Base-by-base conservation (phyloP, 2,797 vertebrate species). In the Spea hammondii region DNA sequence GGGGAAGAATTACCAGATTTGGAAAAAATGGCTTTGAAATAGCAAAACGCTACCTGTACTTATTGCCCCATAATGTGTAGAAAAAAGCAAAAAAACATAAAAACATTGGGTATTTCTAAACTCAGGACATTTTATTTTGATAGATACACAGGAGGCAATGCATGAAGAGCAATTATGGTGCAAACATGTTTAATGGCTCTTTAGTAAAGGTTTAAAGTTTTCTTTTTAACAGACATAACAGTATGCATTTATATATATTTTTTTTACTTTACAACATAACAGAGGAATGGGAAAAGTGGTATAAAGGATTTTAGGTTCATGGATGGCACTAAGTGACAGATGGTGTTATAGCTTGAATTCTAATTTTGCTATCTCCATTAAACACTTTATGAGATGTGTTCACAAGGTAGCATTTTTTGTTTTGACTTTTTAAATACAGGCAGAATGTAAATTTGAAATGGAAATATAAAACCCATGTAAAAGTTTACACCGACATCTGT, bases 311-410 rank as follows among this genome's bases (percentile, higher is more conserved):
- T 74, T 74, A 46, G 32, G 55, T 74, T 79, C 65, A 74, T 53
- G 62, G 74, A 74, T 17, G 72, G 17, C 10, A 12, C 60, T 72
- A 66, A 72, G 60, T 72, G 48, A 45, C 73, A 76, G 68, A 76
- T 76, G 79, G 74, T 13, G 70, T 55, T 71, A 70, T 62, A 54
- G 14, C 79, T 80, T 76, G 73, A 65, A 80, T 80, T 66, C 79
- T 76, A 71, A 80, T 66, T 74, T 71, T 76, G 11, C 68, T 76
- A 76, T 76, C 66, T 80, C 76, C 74, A 71, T 76, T 76, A 80
- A 71, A 65, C 32, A 50, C 51, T 76, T 72, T 62, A 72, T 67
- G 62, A 45, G 59, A 60, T 76, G 17, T 80, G 72, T 72, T 80
- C 73, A 45, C 32, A 74, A 64, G 55, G 65, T 65, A 72, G 54